Evolutionary conservation across 1,140 invertebrate species (phyloP), one percentile per base, ranked within the genome.

Genomic region (Sitodiplosis mosellana): DNA sequence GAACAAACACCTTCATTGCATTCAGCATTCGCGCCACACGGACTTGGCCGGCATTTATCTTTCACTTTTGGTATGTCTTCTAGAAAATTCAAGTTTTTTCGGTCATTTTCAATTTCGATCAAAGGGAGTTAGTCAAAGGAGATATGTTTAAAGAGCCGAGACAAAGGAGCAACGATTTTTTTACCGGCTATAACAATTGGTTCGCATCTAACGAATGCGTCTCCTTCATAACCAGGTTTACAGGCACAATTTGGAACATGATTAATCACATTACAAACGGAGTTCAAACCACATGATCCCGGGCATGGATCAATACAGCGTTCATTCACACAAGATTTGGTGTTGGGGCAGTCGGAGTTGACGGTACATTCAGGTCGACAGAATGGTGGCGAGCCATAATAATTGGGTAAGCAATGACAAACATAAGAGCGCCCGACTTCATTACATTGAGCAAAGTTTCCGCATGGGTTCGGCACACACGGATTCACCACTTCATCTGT

Each of bases 381-480:
- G 54, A 77, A 78, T 21, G 80, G 80, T 49, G 81, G 78, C 50
- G 66, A 73, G 45, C 81, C 81, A n/a, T 76, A 65, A 53, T 78
- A 83, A 34, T 67, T 75, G 12, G 69, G 51, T 52, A 74, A 64
- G 55, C 82, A 86, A 19, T 75, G 73, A 54, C 82, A 86, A 0
- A 77, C 75, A 0, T 78, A 73, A 46, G 72, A 65, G 47, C 71
- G 71, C 45, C 75, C 72, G 40, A 72, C 64, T 49, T 75, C 64
- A 52, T 73, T 69, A 58, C 84, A 87, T 55, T 80, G 68, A 5
- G 78, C 71, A 56, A 80, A 71, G 17, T 74, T 68, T 5, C 82
- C 82, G 61, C 82, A 86, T 17, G 81, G 82, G 34, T 77, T 77
- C 34, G 81, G 81, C 11, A 77, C 63, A 59, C 82, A 86, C 34